Conservation (phyloP, 2,888 invertebrate species). For the Aphidius colemani region DNA sequence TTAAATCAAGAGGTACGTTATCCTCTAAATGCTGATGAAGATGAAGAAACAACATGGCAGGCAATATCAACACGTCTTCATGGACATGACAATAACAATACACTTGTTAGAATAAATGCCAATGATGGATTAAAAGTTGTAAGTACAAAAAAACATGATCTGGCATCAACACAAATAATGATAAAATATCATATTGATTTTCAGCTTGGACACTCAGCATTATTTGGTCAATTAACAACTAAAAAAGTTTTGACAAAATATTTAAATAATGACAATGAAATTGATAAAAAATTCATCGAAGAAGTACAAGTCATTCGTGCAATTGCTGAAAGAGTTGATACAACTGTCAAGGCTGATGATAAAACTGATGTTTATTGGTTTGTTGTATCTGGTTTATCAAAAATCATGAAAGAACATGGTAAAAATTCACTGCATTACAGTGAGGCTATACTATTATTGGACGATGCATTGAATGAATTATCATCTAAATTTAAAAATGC, state of each 20-base stretch:
- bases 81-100: constrained; percentile 68
- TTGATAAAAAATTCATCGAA: constrained; percentile 68
- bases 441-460: constrained; percentile 69
- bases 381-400: constrained; percentile 67
- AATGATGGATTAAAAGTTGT: constrained; percentile 70
- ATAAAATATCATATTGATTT: too few species aligned
- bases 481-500: constrained; percentile 53
- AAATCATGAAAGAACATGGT: constrained; percentile 70
- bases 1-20: constrained; percentile 56
- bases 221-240: constrained; percentile 53
- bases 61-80: constrained; percentile 66
- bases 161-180: neutral
- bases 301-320: constrained; percentile 68
- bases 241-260: constrained; percentile 46
- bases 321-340: constrained; percentile 64
- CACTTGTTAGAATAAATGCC: constrained; percentile 69
- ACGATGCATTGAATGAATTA: constrained; percentile 58
- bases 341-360: constrained; percentile 63
- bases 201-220: constrained; percentile 53
- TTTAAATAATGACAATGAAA: constrained; percentile 58
- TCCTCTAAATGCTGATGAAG: constrained; percentile 67
- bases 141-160: constrained; percentile 51
- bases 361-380: constrained; percentile 72
- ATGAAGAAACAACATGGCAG: constrained; percentile 68
- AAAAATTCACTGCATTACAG: constrained; percentile 68